phyloP scores from a whole-genome alignment of 37 sponge, comb jelly and placozoan genomes.

The Diacarnus erythraeanus region DNA sequence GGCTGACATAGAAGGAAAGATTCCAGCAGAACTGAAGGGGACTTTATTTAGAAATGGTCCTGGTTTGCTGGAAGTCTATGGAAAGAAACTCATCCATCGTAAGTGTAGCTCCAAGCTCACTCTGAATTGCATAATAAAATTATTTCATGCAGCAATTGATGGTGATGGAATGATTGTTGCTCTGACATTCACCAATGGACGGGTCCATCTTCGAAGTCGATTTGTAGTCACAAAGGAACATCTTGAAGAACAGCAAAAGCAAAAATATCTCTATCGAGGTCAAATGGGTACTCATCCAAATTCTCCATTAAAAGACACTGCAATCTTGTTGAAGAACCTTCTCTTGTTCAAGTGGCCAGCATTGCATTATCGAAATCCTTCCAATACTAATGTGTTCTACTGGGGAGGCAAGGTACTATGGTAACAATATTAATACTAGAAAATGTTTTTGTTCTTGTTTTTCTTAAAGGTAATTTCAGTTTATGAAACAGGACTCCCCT shows the following conservation, averaged over 20 bases:
- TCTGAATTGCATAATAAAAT: neutral
- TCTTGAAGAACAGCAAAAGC: slow-evolving; percentile 58
- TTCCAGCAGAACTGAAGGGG: slow-evolving; percentile 65
- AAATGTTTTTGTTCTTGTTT: neutral
- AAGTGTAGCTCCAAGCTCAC: slow-evolving; percentile 1
- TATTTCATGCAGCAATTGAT: slow-evolving; percentile 86
- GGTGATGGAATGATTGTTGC: slow-evolving; percentile 95
- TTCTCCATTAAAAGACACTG: slow-evolving; percentile 58
- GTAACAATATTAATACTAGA: neutral
- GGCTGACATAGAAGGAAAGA: slow-evolving; percentile 65
- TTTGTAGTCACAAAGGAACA: slow-evolving; percentile 77
- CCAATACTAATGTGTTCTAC: slow-evolving; percentile 92
- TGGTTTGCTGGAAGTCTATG: slow-evolving; percentile 81
- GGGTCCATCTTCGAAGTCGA: slow-evolving; percentile 68
- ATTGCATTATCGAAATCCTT: slow-evolving; percentile 79
- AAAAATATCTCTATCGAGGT: slow-evolving; percentile 68
- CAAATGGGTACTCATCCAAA: slow-evolving; percentile 83
- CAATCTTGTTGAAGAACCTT: slow-evolving; percentile 34
- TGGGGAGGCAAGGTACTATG: slow-evolving; percentile 86
- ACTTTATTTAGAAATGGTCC: slow-evolving; percentile 88
- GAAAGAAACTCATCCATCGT: slow-evolving; percentile 81
- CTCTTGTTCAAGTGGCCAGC: slow-evolving; percentile 49
- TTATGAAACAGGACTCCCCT: slow-evolving; percentile 83
- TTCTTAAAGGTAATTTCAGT: slow-evolving; percentile 56
- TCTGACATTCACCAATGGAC: slow-evolving; percentile 74